Evolutionary conservation across 2,888 invertebrate species (phyloP).

Genomic region (Kuschelorhynchus macadamiae): DNA sequence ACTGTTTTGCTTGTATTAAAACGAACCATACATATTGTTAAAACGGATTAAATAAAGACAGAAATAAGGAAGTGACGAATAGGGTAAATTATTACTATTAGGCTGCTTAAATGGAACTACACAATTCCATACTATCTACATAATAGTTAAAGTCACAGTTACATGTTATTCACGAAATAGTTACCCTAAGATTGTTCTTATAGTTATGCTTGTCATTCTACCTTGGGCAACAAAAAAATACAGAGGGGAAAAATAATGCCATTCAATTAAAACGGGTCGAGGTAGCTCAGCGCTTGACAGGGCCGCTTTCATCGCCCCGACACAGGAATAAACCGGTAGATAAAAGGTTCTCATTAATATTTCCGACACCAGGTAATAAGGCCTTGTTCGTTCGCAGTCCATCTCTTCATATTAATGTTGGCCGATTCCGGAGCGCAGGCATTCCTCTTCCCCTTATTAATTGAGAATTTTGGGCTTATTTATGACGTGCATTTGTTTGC

Average conservation of each 20-base stretch:
- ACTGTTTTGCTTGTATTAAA: too few species aligned
- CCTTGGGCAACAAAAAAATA: too few species aligned
- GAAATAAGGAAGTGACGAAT: too few species aligned
- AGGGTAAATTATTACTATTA: too few species aligned
- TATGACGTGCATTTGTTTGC: conserved; percentile 48
- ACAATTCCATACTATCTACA: too few species aligned
- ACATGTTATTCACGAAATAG: too few species aligned
- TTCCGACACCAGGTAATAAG: conserved; percentile 50
- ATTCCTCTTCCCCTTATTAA: conserved; percentile 47
- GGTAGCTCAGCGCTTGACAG: not conserved
- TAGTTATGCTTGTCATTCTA: too few species aligned
- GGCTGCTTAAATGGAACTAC: too few species aligned
- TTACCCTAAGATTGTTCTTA: too few species aligned
- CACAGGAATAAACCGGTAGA: conserved; percentile 21
- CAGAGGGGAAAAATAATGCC: not conserved
- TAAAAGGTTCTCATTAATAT: conserved; percentile 45
- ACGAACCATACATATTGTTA: too few species aligned
- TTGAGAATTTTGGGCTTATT: conserved; percentile 46
- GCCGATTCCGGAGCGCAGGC: conserved; percentile 39
- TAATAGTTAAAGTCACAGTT: too few species aligned
- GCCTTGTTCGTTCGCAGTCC: conserved; percentile 41
- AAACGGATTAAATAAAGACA: too few species aligned
- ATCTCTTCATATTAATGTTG: conserved; percentile 47
- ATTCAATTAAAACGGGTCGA: not conserved
- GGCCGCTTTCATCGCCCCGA: not conserved